Conservation (phyloP, 2,797 vertebrate genomes). For the Natrix natrix region DNA sequence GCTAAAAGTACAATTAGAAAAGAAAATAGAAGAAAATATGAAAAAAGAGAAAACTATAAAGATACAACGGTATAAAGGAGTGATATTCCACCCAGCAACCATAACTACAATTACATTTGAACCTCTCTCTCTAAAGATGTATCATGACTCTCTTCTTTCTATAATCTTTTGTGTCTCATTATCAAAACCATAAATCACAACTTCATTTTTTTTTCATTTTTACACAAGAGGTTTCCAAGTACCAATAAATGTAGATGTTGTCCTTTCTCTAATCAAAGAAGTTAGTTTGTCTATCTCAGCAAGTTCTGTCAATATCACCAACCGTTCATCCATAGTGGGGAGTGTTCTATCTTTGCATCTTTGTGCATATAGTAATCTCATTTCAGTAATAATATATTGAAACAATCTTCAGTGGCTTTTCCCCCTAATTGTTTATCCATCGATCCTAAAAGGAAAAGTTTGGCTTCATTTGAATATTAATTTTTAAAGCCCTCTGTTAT, state of each 20-base stretch:
- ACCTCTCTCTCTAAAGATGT: not conserved
- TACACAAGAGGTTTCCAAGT: not conserved
- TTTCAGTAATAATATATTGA: no score
- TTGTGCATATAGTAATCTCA: no score
- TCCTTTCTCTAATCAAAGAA: no score
- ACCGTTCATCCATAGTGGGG: no score
- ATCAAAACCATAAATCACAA: not conserved
- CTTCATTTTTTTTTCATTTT: not conserved
- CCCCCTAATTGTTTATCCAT: not conserved
- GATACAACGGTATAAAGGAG: not conserved
- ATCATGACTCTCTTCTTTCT: not conserved
- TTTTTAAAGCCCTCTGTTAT: not conserved
- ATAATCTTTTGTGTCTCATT: not conserved
- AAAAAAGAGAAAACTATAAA: not conserved
- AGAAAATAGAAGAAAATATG: not conserved
- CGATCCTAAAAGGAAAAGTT: not conserved
- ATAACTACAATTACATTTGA: not conserved
- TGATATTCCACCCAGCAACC: not conserved
- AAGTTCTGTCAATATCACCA: no score
- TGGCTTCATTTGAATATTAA: not conserved
- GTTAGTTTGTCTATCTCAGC: no score
- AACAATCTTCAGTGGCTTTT: no score
- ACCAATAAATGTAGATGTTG: not conserved
- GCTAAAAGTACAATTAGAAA: not conserved
- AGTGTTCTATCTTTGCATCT: no score